Evolutionary conservation across 2,113 vertebrate genomes (phyloP).

Genomic region (Hassar affinis): DNA sequence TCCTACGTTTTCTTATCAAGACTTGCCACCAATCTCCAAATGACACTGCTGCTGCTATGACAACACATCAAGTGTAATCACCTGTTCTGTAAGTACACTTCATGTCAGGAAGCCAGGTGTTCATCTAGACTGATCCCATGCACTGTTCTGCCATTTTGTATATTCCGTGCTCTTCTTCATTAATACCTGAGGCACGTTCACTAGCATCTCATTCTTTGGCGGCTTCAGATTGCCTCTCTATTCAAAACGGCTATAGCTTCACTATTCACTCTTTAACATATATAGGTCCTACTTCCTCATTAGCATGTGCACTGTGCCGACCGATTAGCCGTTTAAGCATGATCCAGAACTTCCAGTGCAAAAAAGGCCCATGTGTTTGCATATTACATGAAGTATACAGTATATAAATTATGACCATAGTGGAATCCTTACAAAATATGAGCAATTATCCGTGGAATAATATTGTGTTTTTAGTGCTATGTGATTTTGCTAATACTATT

Average conservation of each 20-base stretch:
- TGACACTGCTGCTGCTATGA: background rate
- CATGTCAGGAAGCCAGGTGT: background rate
- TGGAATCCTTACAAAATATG: background rate
- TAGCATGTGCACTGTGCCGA: background rate
- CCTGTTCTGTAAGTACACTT: background rate
- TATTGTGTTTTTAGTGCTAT: background rate
- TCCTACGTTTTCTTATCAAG: background rate
- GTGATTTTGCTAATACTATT: background rate
- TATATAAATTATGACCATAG: background rate
- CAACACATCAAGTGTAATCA: background rate
- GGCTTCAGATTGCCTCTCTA: background rate
- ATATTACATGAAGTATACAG: background rate
- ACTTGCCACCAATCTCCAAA: background rate
- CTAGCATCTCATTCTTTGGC: background rate
- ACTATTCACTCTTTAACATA: background rate
- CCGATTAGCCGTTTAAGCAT: background rate
- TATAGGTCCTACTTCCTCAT: background rate
- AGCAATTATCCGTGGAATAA: background rate
- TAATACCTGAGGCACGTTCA: background rate
- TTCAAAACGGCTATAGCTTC: background rate
- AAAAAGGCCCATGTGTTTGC: background rate
- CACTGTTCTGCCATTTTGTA: background rate
- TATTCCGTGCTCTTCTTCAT: background rate
- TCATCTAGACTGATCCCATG: background rate
- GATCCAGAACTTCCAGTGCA: background rate